Conservation (phyloP, 2,113 vertebrate genomes). For the Ceuthmochares aereus region DNA sequence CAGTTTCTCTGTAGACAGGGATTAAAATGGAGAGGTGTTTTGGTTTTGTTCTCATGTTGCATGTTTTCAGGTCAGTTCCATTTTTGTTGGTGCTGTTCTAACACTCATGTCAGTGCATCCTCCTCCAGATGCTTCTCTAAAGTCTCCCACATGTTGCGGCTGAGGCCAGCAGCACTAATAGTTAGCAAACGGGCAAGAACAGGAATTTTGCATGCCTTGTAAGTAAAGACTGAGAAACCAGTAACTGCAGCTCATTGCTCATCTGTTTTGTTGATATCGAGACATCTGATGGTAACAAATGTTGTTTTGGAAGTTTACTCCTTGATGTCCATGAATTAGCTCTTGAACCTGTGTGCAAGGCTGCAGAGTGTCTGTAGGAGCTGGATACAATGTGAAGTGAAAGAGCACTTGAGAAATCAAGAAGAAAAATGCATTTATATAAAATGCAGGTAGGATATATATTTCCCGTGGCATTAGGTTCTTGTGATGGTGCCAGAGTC, state of each 20-base stretch:
- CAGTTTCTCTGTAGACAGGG: neutral
- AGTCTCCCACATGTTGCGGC: neutral
- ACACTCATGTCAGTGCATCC: neutral
- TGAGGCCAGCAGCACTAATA: neutral
- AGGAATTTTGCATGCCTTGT: rapidly evolving
- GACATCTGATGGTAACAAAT: neutral
- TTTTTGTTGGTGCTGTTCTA: neutral
- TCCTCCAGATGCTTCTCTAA: neutral
- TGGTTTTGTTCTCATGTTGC: neutral
- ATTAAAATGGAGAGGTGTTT: neutral
- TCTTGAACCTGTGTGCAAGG: neutral
- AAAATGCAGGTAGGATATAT: neutral
- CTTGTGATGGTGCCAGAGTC: constrained; percentile 1
- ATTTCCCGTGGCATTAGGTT: neutral
- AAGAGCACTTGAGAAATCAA: constrained; percentile 6
- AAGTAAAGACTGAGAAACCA: neutral
- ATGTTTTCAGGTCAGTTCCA: no score
- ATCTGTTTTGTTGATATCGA: neutral
- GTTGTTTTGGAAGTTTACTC: neutral
- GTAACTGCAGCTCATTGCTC: neutral
- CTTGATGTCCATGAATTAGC: neutral
- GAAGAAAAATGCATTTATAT: neutral
- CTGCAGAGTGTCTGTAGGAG: neutral
- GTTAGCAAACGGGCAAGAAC: neutral
- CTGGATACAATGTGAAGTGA: neutral